phyloP scores from a whole-genome alignment of 2,888 invertebrate species.

The Acronicta psi region DNA sequence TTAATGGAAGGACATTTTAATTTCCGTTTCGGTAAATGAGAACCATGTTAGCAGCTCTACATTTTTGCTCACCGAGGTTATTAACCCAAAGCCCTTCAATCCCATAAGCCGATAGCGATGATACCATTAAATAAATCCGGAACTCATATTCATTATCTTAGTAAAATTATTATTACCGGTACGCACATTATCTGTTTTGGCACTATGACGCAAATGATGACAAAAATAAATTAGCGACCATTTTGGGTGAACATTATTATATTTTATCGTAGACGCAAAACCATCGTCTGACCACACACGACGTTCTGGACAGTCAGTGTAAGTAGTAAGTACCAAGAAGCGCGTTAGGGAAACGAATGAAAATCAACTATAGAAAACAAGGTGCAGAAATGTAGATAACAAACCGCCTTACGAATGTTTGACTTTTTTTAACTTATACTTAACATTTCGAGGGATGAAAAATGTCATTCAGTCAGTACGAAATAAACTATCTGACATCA shows the following conservation, averaged over 20 bases:
- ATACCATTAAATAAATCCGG: slow-evolving; percentile 6
- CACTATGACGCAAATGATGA: slow-evolving; percentile 73
- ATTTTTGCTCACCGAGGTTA: slow-evolving; percentile 14
- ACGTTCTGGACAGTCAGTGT: slow-evolving; percentile 25
- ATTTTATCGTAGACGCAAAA: slow-evolving; percentile 55
- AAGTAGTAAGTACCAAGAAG: not conserved
- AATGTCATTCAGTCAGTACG: no score
- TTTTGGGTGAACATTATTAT: slow-evolving; percentile 61
- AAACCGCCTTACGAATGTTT: no score
- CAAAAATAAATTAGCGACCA: slow-evolving; percentile 64
- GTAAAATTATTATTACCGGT: slow-evolving; percentile 28
- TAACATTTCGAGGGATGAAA: no score
- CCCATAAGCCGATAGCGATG: slow-evolving; percentile 9
- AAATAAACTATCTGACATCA: no score
- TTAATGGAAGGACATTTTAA: not conserved
- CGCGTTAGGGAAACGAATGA: not conserved
- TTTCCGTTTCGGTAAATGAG: not conserved
- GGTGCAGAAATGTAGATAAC: not conserved
- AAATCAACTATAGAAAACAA: not conserved
- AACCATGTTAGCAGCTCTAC: not conserved
- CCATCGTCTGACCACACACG: slow-evolving; percentile 69
- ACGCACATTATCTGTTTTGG: slow-evolving; percentile 66
- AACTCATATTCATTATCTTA: slow-evolving; percentile 31
- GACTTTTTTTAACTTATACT: no score
- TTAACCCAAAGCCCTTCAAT: slow-evolving; percentile 10